Percentiles rank a stretch among this genome's conserved stretches.
Evolutionary conservation across 2,113 vertebrate species (phyloP).

Genomic region (Lonchura striata): DNA sequence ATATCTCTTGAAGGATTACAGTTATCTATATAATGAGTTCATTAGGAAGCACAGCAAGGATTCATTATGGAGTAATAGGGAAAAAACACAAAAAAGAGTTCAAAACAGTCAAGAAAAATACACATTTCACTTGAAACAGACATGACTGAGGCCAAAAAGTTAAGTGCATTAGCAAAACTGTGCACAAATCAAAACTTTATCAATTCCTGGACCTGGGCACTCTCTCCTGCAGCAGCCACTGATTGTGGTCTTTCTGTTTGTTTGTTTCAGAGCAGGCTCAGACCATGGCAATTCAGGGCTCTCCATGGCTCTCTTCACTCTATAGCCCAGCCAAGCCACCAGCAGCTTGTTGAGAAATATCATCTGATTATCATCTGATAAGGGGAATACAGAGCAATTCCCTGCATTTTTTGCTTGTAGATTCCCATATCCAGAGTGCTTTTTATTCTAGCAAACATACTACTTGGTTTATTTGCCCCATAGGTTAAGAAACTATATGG

Average conservation of each 20-base stretch:
- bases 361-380: background rate
- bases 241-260: background rate
- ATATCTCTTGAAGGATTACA: background rate
- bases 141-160: background rate
- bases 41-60: background rate
- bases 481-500: background rate
- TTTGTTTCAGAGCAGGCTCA: background rate
- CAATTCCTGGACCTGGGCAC: background rate
- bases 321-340: background rate
- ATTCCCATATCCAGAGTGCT: background rate
- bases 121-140: background rate
- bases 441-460: background rate
- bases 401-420: background rate
- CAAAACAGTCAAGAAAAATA: background rate
- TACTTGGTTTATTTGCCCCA: background rate
- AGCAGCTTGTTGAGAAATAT: background rate
- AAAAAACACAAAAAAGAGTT: background rate
- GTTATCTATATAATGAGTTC: background rate
- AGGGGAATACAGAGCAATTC: background rate
- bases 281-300: background rate
- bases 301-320: fast-evolving
- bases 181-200: background rate
- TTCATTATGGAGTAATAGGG: background rate
- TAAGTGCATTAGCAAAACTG: background rate
- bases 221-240: background rate